phyloP scores from a whole-genome alignment of 2,113 vertebrate genomes.

The Buteo buteo region DNA sequence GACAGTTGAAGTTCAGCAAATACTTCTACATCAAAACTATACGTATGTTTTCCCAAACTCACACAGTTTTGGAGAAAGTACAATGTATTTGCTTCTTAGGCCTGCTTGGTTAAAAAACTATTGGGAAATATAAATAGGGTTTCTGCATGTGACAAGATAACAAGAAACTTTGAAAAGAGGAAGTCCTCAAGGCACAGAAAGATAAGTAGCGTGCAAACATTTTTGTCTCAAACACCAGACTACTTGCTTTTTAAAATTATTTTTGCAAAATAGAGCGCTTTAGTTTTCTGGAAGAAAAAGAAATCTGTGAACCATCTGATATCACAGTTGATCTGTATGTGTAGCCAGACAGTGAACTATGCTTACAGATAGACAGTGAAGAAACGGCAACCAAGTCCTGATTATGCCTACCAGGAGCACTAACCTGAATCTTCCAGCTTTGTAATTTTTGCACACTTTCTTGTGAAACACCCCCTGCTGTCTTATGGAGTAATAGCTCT shows the following conservation, averaged over 20 bases:
- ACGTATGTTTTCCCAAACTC: not conserved
- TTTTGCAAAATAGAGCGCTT: not conserved
- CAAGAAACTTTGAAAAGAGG: not conserved
- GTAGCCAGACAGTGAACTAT: not conserved
- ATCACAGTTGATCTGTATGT: not conserved
- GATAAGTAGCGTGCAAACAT: not conserved
- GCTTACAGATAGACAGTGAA: not conserved
- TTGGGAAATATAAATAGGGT: not conserved
- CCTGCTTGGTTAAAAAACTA: not conserved
- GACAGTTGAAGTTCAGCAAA: not conserved
- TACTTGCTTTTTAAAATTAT: not conserved
- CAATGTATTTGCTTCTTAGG: not conserved
- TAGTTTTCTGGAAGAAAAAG: not conserved
- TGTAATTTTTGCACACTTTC: not conserved
- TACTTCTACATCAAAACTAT: not conserved
- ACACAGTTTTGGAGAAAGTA: not conserved
- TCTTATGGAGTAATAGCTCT: not conserved
- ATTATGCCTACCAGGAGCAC: not conserved
- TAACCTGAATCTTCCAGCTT: not conserved
- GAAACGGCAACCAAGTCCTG: not conserved
- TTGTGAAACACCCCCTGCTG: not conserved
- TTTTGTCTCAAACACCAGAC: not conserved
- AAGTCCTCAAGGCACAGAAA: not conserved
- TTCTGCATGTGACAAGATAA: not conserved
- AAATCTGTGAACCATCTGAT: not conserved